Percentiles rank a stretch among this genome's conserved stretches.
phyloP scores from a whole-genome alignment of 2,888 invertebrate species.

The Eupelmus urozonus region DNA sequence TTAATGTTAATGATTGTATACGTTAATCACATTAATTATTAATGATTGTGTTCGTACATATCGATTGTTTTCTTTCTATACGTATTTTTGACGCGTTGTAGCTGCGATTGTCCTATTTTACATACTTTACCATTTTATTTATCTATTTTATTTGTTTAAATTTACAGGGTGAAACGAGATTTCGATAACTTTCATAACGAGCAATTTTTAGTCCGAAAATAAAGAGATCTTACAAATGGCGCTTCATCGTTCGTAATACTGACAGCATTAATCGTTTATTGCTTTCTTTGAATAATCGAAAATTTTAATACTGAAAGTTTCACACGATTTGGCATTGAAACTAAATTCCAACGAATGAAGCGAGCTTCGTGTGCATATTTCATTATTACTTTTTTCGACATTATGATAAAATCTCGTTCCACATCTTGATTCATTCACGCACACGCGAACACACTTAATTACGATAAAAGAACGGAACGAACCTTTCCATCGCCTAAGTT shows the following conservation, averaged over 20 bases:
- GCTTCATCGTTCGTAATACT: constrained; percentile 39
- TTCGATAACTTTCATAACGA: background rate
- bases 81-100: constrained; percentile 28
- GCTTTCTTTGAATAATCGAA: constrained; percentile 28
- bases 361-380: background rate
- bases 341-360: background rate
- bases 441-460: constrained; percentile 10
- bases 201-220: background rate
- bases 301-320: constrained; percentile 46
- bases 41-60: constrained; percentile 52
- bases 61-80: constrained; percentile 10
- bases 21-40: constrained; percentile 63
- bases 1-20: constrained; percentile 59
- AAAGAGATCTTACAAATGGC: constrained; percentile 6
- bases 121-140: constrained; percentile 2
- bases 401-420: constrained; percentile 43
- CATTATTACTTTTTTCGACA: constrained; percentile 1
- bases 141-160: background rate
- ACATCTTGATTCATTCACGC: constrained; percentile 19
- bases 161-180: constrained; percentile 43
- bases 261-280: constrained; percentile 35
- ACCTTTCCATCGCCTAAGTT: background rate
- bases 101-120: constrained; percentile 40
- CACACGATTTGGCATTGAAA: constrained; percentile 15
- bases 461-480: background rate